Evolutionary conservation across 2,113 vertebrate species (phyloP), one percentile per base, ranked within the genome.

Genomic region (Lutjanus erythropterus): DNA sequence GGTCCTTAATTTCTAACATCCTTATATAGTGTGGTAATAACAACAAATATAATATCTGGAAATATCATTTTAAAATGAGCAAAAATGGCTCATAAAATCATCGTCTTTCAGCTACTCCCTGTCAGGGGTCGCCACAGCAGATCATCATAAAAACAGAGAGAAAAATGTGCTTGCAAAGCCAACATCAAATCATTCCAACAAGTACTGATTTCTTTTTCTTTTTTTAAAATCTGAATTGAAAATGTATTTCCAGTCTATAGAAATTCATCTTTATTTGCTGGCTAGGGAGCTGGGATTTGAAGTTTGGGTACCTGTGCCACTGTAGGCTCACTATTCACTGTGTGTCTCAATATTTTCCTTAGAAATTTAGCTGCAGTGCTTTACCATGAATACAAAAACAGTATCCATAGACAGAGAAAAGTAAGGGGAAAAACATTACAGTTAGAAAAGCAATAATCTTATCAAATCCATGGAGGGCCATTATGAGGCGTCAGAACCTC

Each of bases 401-500:
- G 71, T 65, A 81, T 81, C 27, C 70, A 61, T 68, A 49, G 78
- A 84, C 71, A 77, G 73, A 60, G 31, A 66, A 83, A 76, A 84
- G 83, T 83, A 71, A 71, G 68, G 71, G 58, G 44, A 83, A 88
- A 86, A 88, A 84, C 84, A 88, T 85, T 75, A 75, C 65, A 84
- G 76, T 85, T 72, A 84, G 72, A 88, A 89, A 85, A 86, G 83
- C 89, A 92, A 86, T 91, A 89, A 89, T 91, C 76, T 84, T 83
- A 88, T 93, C 80, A 88, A 91, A 92, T 91, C 89, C 88, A 86
- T 12, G 35, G 92, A 90, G 92, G 72, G 88, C 89, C 83, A 88
- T 91, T 90, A 90, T 35, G 75, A 90, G 76, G 77, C 83, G 53
- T 90, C 89, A 92, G 88, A 93, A 87, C 83, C 87, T 87, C 81